Evolutionary conservation across 1,140 invertebrate species (phyloP), one percentile per base, ranked within the genome.

Genomic region (Zaprionus ornatus): DNA sequence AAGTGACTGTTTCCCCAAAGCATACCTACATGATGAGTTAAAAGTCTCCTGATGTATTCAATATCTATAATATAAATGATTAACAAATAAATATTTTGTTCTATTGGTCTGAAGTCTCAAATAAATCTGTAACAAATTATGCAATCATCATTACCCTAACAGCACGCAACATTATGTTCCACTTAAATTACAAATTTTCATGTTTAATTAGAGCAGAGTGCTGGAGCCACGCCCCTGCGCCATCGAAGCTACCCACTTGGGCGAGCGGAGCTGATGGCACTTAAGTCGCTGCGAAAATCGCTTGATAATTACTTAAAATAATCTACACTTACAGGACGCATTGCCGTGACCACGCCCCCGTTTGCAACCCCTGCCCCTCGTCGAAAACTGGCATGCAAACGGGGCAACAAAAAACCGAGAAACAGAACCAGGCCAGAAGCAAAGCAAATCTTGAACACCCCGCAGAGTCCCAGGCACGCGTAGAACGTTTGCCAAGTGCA

Each of bases 251-350:
- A 5, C 67, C 72, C 37, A 63, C 50, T 74, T 74, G 68, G 45
- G 52, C 60, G 59, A 67, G 60, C 80, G 61, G 75, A 88, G 77
- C 60, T 75, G 69, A 83, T 77, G 59, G 69, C 84, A 74, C 80
- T 87, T 77, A 70, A 88, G 80, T 79, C 80, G 79, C 79, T 74
- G 79, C 67, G 84, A 84, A 87, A 87, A 87, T 87, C 83, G 83
- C 77, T 88, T 87, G 83, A 87, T 87, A 87, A 87, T 87, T 87
- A 87, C 83, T 87, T 87, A 87, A 87, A 87, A 87, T 87, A 87
- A 87, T 87, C 84, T 88, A 76, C 83, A 88, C 80, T 63, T 80
- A 71, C 83, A 82, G 55, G 62, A 70, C 73, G 74, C 79, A 72
- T 48, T 55, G 40, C 52, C 35, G 50, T 17, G 17, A 54, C 69